Base-by-base conservation (phyloP, 2,113 vertebrate species). In the Malurus cyaneus region DNA sequence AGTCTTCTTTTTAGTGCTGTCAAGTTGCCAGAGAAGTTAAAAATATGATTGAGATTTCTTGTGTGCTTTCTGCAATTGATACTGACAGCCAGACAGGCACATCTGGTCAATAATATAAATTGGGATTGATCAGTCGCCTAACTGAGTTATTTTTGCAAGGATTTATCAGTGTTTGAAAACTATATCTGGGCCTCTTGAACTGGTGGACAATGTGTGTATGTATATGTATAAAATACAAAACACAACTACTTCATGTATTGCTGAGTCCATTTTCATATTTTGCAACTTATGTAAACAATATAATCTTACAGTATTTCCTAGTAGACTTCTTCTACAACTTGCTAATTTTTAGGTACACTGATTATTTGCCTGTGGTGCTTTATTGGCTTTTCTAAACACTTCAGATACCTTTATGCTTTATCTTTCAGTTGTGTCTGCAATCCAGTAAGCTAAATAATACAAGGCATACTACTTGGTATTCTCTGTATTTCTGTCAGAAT, bases 81-180 rank as follows among this genome's bases (percentile, higher is more conserved):
- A 71, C 36, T 72, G 85, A 80, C 79, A 92, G 46, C 34, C 66
- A 93, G 57, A 3, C 70, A 69, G 39, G 49, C 21, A 26, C 32
- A 87, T 89, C 81, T 85, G 81, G 70, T 79, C 78, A 89, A 34
- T 91, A 82, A 79, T 52, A 67, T 18, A 84, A 91, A 91, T 57
- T 39, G 87, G 70, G 8, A 70, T 79, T 89, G 53, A 89, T 89
- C 29, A 36, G 59, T 89, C 74, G 31, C 69, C 50, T 69, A 71
- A 84, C 53, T 84, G 70, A 2, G 17, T 94, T 87, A 72, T 92
- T 89, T 94, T 81, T 91, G 36, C 36, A 69, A 61, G 32, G 25
- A 61, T 87, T 79, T 94, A 44, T 69, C 42, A 54, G 50, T 47
- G 89, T 56, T 64, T 83, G 47, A 21, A 7, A 56, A 32, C 49